Evolutionary conservation across 1,140 invertebrate genomes (phyloP), one percentile per base, ranked within the genome.

Genomic region (Uloborus diversus): DNA sequence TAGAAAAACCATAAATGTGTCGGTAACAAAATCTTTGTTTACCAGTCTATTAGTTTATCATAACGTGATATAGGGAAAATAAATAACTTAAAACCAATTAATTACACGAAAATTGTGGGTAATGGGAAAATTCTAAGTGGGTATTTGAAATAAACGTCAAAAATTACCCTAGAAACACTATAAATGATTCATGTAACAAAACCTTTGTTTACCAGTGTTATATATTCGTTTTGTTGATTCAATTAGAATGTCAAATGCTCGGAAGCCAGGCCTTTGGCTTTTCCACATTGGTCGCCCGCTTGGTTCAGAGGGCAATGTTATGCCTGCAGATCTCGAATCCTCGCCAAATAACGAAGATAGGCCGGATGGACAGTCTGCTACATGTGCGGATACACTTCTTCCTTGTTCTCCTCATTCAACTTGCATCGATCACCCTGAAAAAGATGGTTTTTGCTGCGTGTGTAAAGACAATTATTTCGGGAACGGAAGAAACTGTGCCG

Each of bases 401-500:
- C 83, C 83, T 11, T 84, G 83, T 79, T 70, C 82, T 4, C 81
- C 71, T 0, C 75, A 75, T 84, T 94, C 95, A 0, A 88, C 89
- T 53, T 99, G 96, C 85, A 86, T 92, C 2, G 95, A 98, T 85
- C 93, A 93, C 83, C 87, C 90, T 53, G 87, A 88, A 42, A 49
- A 35, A 23, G 35, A 17, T 30, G 96, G 96, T 4, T 96, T 93
- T 84, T 99, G 96, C 84, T 99, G 96, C 86, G 88, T 90, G 57
- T 99, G 96, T 85, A 88, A 90, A 23, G 84, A 89, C 1, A 92
- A 92, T 30, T 96, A 89, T 85, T 96, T 94, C 85, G 96, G 97
- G 70, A 98, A 99, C 86, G 97, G 97, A 68, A 91, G 91, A 85
- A 91, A 91, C 57, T 99, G 97, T 85, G 89, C 98, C 37, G 91